Percentiles rank a stretch among this genome's conserved stretches.
phyloP scores from a whole-genome alignment of 2,797 vertebrate species.

The Parauchenoglanis punctatus region DNA sequence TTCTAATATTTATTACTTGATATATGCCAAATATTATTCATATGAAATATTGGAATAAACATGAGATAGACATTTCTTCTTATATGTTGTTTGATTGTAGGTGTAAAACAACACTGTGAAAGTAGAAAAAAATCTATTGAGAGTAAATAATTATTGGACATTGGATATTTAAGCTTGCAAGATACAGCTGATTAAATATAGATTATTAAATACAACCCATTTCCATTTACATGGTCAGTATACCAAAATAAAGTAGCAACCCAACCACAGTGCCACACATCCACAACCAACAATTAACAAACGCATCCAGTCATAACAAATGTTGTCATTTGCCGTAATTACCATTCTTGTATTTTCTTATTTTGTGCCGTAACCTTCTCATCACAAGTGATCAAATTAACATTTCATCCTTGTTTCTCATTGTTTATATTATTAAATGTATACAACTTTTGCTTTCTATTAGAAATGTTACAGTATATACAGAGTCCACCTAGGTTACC shows the following conservation, averaged over 20 bases:
- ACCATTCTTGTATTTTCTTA: slow-evolving; percentile 30
- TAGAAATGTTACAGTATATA: neutral
- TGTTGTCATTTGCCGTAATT: neutral
- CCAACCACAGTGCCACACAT: neutral
- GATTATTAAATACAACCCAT: neutral
- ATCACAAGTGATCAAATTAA: neutral
- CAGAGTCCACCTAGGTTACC: neutral
- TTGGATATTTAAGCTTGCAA: neutral
- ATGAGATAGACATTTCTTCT: neutral
- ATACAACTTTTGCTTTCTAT: neutral
- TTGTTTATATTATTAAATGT: neutral
- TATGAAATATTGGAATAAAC: neutral
- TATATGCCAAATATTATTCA: neutral
- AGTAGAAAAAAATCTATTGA: neutral
- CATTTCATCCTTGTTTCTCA: neutral
- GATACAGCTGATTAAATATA: neutral
- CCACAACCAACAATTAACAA: slow-evolving; percentile 1
- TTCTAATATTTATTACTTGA: neutral
- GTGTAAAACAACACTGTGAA: neutral
- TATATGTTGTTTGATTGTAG: neutral
- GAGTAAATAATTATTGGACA: neutral
- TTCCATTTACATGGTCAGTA: neutral
- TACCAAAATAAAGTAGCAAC: neutral
- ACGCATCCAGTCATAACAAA: neutral
- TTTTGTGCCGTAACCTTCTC: neutral